A percentile compares a stretch with the other conserved stretches of the same genome.
These are phyloP conservation scores for Chironomus riparius DNA, from an alignment of 2,888 invertebrate species.

Conservation along the genomic window DNA sequence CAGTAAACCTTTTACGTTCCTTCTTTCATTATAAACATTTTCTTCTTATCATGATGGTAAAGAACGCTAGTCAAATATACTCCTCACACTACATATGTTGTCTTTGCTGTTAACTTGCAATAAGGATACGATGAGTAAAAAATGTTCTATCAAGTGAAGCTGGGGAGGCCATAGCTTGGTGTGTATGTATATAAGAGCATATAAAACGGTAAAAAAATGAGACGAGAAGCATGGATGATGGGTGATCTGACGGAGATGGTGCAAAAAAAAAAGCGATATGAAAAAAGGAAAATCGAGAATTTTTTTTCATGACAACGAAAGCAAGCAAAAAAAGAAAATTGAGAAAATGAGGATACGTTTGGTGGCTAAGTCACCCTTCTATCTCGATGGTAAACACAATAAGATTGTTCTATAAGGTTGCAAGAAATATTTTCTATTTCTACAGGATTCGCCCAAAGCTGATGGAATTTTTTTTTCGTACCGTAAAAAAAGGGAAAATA, in stretches of 20 bases:
- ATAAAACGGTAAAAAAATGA: too few relatives aligned
- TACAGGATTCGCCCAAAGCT: background rate
- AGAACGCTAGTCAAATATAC: background rate
- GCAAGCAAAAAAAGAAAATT: slow-evolving; percentile 16
- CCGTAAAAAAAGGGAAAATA: slow-evolving; percentile 7
- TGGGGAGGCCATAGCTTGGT: too few relatives aligned
- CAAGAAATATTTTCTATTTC: background rate
- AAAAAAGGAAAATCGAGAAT: slow-evolving; percentile 1
- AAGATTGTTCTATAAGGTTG: background rate
- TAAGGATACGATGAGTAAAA: slow-evolving; percentile 4
- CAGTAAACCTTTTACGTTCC: background rate
- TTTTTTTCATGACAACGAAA: slow-evolving; percentile 17
- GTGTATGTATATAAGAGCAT: too few relatives aligned
- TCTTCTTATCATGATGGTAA: slow-evolving; percentile 4
- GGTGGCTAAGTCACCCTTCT: background rate
- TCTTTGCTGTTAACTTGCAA: background rate
- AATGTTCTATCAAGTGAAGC: background rate
- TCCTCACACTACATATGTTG: background rate
- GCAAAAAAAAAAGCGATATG: slow-evolving; percentile 12
- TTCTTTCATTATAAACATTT: background rate
- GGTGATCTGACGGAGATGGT: slow-evolving; percentile 17
- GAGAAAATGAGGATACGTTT: background rate
- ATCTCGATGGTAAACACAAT: background rate
- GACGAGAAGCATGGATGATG: background rate
- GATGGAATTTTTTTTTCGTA: slow-evolving; percentile 15